Percentiles rank a stretch among this genome's conserved stretches.
These are phyloP conservation scores for Aleiodes sp. DNA, from an alignment of 1,140 invertebrate species.

Conservation along the genomic window DNA sequence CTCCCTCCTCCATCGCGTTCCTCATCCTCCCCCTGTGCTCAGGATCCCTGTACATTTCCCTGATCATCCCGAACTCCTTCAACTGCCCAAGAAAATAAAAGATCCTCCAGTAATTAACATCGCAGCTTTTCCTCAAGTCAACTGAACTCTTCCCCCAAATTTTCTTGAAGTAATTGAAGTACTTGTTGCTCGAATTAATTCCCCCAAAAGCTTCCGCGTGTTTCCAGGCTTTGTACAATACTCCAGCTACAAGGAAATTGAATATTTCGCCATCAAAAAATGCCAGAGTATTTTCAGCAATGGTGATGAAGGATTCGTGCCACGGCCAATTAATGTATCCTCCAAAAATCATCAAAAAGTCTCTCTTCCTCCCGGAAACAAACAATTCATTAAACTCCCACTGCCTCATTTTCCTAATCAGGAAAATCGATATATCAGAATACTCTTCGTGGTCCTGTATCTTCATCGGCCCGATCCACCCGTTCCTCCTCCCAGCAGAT, in stretches of 20 bases:
- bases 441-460: neutral
- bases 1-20: neutral
- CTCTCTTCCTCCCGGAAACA: neutral
- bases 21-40: neutral
- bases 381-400: neutral
- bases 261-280: neutral
- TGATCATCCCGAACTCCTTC: neutral
- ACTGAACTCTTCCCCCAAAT: neutral
- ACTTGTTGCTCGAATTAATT: neutral
- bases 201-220: neutral
- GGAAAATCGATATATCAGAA: neutral
- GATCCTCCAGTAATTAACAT: neutral
- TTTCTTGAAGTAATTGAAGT: neutral
- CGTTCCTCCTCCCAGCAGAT: neutral
- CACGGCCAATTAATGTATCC: neutral
- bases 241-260: neutral
- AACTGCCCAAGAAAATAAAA: neutral
- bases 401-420: neutral
- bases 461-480: neutral
- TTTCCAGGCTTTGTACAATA: neutral
- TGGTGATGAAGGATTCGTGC: neutral
- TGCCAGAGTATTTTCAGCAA: neutral
- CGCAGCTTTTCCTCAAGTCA: neutral
- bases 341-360: neutral
- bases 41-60: neutral